These are phyloP conservation scores for Drosophila lini DNA, from an alignment of 1,140 invertebrate genomes.

Conservation along the genomic window DNA sequence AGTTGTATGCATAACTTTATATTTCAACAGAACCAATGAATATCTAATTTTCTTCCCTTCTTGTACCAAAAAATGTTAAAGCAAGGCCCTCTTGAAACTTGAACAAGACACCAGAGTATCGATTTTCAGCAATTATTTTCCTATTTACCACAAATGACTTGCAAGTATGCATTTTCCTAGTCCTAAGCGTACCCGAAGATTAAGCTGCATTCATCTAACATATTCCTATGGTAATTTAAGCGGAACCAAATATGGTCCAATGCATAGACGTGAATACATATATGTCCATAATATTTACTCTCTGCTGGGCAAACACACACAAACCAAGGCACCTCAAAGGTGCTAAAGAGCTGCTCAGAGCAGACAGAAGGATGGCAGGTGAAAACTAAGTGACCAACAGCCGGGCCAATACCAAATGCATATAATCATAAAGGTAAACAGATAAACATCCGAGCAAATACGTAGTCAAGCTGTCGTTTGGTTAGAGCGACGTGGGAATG, in stretches of 20 bases:
- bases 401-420: constrained; percentile 30
- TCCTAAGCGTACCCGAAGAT: background rate
- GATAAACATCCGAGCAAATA: constrained; percentile 34
- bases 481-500: constrained; percentile 17
- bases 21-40: background rate
- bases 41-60: background rate
- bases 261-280: background rate
- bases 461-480: background rate
- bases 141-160: constrained; percentile 1
- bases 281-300: constrained; percentile 40
- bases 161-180: background rate
- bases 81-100: background rate
- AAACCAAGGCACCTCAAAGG: constrained; percentile 28
- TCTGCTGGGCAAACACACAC: constrained; percentile 41
- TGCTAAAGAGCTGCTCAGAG: constrained; percentile 41
- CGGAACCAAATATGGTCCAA: background rate
- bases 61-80: too few species aligned
- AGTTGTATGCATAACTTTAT: too few species aligned
- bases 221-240: constrained; percentile 9
- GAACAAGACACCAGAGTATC: background rate
- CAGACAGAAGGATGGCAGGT: constrained; percentile 5
- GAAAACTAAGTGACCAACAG: constrained; percentile 42
- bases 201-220: background rate
- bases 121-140: background rate
- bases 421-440: constrained; percentile 47